Evolutionary conservation across 2,888 invertebrate genomes (phyloP).

Genomic region (Acleris emargana): DNA sequence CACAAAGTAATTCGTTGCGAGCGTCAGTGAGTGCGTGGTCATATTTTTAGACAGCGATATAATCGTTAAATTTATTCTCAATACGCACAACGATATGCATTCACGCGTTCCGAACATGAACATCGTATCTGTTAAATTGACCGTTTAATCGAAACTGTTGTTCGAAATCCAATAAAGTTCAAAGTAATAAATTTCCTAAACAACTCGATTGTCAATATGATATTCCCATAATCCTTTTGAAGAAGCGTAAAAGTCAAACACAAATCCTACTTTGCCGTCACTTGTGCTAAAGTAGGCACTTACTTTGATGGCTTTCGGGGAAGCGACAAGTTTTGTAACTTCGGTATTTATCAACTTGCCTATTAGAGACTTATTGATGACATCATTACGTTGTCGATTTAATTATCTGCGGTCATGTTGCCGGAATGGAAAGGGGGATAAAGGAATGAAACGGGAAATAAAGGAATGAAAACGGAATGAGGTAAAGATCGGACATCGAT

Average conservation of each 20-base stretch:
- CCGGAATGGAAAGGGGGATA: constrained; percentile 31
- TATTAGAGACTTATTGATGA: constrained; percentile 72
- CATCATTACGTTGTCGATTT: constrained; percentile 52
- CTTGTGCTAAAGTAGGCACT: constrained; percentile 78
- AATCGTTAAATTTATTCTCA: constrained; percentile 10
- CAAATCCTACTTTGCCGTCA: constrained; percentile 81
- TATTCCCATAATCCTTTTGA: constrained; percentile 72
- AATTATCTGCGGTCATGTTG: constrained; percentile 43
- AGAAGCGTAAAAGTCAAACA: constrained; percentile 70
- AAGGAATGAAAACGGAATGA: constrained; percentile 46
- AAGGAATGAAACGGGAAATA: constrained; percentile 50
- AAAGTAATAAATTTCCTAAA: constrained; percentile 30
- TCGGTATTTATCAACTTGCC: constrained; percentile 79
- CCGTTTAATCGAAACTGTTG: neutral
- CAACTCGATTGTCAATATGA: constrained; percentile 67
- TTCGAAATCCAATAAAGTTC: neutral
- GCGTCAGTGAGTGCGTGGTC: constrained; percentile 13
- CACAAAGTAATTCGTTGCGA: constrained; percentile 17
- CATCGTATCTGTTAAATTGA: constrained; percentile 4
- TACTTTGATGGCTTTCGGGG: constrained; percentile 76
- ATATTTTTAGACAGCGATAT: constrained; percentile 24
- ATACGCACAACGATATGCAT: constrained; percentile 2
- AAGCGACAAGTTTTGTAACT: constrained; percentile 76
- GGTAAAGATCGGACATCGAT: constrained; percentile 62
- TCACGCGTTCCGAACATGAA: neutral